Evolutionary conservation across 2,113 vertebrate genomes (phyloP), one percentile per base, ranked within the genome.

Genomic region (Phodopus roborovskii): DNA sequence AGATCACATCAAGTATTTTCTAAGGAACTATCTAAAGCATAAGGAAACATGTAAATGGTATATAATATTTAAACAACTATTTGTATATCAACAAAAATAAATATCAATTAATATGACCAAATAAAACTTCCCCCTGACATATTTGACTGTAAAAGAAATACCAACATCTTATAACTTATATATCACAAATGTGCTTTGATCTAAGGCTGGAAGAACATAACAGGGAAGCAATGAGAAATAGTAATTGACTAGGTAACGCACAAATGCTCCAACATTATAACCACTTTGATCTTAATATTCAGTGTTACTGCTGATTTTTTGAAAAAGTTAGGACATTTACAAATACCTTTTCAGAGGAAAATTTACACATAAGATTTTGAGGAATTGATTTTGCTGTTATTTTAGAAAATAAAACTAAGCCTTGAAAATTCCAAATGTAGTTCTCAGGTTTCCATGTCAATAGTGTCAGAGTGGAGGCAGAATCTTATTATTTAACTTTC

Each of bases 71-170:
- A 74, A 7, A 66, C 92, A 11, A 75, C 95, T 96, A 53, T 87
- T 93, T 56, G 17, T n/a, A 7, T 17, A 60, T 60, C 15, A 60
- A 82, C 12, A n/a, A 12, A 97, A 93, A 64, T 5, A 9, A 28
- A 93, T 94, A 28, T 96, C 20, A 78, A 7, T 62, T 91, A 56
- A 79, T 70, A 0, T 90, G 15, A 88, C 79, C 16, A 3, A 88
- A 73, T 90, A 15, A 56, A 45, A 24, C 30, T 58, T 66, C 95
- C 16, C 84, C 91, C 82, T 86, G 30, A 94, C 87, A 86, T 87
- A 90, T 87, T 12, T 84, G 36, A 45, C 58, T 95, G 48, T n/a
- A 96, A 92, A 78, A 36, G 64, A 30, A 96, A 64, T 73, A 30
- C 10, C 77, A 86, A 70, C 74, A 94, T 48, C 17, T 96, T 68